phyloP scores from a whole-genome alignment of 92 coral and sea anemone genomes.

The Plumapathes pennacea region DNA sequence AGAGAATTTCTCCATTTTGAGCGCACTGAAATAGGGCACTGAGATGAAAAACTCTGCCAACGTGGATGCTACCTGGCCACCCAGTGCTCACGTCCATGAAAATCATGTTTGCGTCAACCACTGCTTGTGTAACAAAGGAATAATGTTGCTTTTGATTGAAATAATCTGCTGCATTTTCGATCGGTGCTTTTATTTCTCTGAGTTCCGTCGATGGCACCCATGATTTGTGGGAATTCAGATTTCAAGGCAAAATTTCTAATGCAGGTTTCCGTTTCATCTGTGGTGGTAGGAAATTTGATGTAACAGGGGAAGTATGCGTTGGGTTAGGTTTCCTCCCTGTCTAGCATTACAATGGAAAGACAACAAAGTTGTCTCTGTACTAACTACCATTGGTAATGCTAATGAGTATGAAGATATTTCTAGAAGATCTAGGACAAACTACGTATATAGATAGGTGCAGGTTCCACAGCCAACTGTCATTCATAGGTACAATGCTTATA shows the following conservation, averaged over 20 bases:
- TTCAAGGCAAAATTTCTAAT: too few relatives aligned
- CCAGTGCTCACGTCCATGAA: constrained; percentile 34
- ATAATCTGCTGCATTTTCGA: constrained; percentile 12
- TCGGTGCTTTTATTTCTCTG: constrained; percentile 29
- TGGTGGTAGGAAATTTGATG: too few relatives aligned
- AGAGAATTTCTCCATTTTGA: constrained; percentile 1
- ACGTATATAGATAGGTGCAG: neutral
- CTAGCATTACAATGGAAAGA: constrained; percentile 37
- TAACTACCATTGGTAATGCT: constrained; percentile 27
- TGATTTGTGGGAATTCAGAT: constrained; percentile 29
- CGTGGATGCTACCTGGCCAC: constrained; percentile 47
- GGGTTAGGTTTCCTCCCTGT: constrained; percentile 10
- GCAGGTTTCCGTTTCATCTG: too few relatives aligned
- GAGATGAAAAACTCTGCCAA: constrained; percentile 25
- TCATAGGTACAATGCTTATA: constrained; percentile 18
- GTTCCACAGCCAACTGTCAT: constrained; percentile 31
- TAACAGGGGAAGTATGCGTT: constrained; percentile 30
- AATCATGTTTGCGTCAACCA: constrained; percentile 32
- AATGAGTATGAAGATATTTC: constrained; percentile 1
- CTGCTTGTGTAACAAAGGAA: constrained; percentile 28
- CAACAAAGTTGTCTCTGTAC: constrained; percentile 19
- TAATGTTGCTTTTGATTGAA: constrained; percentile 37
- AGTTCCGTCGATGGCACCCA: constrained; percentile 30
- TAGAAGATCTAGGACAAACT: constrained; percentile 6
- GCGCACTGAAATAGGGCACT: constrained; percentile 26